These are phyloP conservation scores for Odontophorus gujanensis DNA, from an alignment of 2,113 vertebrate genomes.

Conservation along the genomic window DNA sequence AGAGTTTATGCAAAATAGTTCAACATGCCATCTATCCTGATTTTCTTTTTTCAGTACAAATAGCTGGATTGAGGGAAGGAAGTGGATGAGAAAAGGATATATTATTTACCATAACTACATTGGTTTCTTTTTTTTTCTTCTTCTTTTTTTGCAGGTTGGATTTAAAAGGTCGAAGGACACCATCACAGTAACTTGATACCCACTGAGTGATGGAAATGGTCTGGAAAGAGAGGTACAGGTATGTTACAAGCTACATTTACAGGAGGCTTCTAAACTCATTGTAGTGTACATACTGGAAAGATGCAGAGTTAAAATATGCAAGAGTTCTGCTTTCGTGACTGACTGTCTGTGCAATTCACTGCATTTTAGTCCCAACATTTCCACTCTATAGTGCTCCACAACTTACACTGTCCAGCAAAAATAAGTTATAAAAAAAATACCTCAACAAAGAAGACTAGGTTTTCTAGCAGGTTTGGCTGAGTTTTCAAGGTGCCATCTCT, in stretches of 20 bases:
- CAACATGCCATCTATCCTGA: not conserved
- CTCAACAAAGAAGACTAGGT: slow-evolving; percentile 96
- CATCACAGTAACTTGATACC: slow-evolving; percentile 90
- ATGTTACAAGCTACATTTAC: not conserved
- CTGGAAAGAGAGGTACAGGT: slow-evolving; percentile 70
- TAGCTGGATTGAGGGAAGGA: not conserved
- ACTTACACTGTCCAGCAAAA: not conserved
- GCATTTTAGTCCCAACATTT: not conserved
- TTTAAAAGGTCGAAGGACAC: slow-evolving; percentile 91
- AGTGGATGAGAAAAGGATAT: not conserved
- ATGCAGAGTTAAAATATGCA: not conserved
- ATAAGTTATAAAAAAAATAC: slow-evolving; percentile 73
- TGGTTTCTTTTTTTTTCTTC: slow-evolving; percentile 97
- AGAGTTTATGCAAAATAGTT: not conserved
- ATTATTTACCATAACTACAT: slow-evolving; percentile 80
- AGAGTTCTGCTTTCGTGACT: fast-evolving
- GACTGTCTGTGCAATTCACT: not conserved
- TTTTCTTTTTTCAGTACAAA: not conserved
- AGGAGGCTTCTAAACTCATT: not conserved
- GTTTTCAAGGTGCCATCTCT: slow-evolving; percentile 87
- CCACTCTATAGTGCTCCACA: not conserved
- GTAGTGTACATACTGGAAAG: not conserved
- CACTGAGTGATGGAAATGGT: slow-evolving; percentile 89
- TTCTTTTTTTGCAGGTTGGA: slow-evolving; percentile 97
- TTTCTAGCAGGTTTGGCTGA: slow-evolving; percentile 88